A percentile compares a stretch with the other conserved stretches of the same genome.
Conservation (phyloP, 2,113 vertebrate genomes). For the Trachemys scripta region DNA sequence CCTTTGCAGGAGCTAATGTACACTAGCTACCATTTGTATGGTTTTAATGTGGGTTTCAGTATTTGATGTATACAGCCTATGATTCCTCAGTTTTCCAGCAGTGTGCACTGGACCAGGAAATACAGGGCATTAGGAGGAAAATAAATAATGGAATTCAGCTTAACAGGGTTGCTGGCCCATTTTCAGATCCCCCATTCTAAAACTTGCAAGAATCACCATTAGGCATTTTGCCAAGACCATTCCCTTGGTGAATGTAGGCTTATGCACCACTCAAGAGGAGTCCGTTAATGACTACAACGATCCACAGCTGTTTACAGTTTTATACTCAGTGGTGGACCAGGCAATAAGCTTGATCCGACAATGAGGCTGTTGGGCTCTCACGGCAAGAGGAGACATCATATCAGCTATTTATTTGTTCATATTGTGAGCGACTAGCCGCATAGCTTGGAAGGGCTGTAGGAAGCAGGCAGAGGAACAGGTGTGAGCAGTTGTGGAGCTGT, state of each 20-base stretch:
- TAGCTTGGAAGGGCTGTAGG: neutral
- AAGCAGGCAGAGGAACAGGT: neutral
- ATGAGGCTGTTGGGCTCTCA: conserved; percentile 69
- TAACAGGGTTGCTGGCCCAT: conserved; percentile 74
- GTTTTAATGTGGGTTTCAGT: neutral
- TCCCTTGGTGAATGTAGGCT: conserved; percentile 69
- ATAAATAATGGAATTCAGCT: conserved; percentile 74
- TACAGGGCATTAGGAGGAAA: conserved; percentile 54
- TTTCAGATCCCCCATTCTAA: conserved; percentile 73
- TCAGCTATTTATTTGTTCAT: conserved; percentile 62
- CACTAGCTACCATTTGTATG: neutral
- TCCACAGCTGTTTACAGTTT: conserved; percentile 76
- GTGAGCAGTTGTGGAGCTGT: conserved; percentile 19
- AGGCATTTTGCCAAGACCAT: conserved; percentile 68
- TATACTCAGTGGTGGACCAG: conserved; percentile 72
- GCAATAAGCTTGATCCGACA: conserved; percentile 74
- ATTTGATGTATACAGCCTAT: neutral
- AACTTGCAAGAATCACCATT: conserved; percentile 72
- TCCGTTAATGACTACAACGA: conserved; percentile 76
- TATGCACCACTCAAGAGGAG: conserved; percentile 68
- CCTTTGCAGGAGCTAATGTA: neutral
- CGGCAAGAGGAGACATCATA: conserved; percentile 59
- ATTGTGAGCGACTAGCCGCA: neutral
- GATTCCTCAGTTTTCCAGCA: conserved; percentile 7
- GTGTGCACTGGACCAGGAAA: conserved; percentile 44